A percentile compares a stretch with the other conserved stretches of the same genome.
These are phyloP conservation scores for Whitmania pigra DNA, from an alignment of 1,140 invertebrate species.

Conservation along the genomic window DNA sequence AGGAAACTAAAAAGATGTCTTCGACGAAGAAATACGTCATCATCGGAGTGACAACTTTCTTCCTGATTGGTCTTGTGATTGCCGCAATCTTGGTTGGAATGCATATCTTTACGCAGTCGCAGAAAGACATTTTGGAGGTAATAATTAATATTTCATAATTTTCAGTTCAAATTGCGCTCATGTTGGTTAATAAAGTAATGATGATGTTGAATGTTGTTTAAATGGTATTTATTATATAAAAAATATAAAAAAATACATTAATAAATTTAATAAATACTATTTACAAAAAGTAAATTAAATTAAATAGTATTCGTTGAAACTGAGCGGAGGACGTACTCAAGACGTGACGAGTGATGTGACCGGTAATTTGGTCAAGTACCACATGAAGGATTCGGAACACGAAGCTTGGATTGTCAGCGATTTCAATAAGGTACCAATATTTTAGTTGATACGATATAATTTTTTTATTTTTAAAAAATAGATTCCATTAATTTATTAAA, in stretches of 20 bases:
- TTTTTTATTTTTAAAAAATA: too few species aligned
- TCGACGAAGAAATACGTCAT: conserved; percentile 3
- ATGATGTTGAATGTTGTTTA: too few species aligned
- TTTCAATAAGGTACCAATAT: conserved; percentile 10
- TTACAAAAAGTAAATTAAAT: too few species aligned
- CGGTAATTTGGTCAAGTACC: conserved; percentile 1
- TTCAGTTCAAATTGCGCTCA: too few species aligned
- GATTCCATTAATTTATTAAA: too few species aligned
- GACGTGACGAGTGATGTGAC: conserved; percentile 6
- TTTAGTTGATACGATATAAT: too few species aligned
- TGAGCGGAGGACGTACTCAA: neutral
- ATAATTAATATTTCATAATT: too few species aligned
- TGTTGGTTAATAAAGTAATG: too few species aligned
- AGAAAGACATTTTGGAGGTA: neutral
- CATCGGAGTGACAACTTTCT: neutral
- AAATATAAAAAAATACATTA: neutral
- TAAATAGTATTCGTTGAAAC: neutral
- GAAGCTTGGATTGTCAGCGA: conserved; percentile 12
- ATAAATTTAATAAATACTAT: neutral
- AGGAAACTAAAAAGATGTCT: neutral
- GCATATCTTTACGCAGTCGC: neutral
- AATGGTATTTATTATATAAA: too few species aligned
- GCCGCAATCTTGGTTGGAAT: neutral
- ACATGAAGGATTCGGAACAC: neutral
- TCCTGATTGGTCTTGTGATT: neutral